Evolutionary conservation across 2,113 vertebrate genomes (phyloP).

Genomic region (Malaclemys terrapin): DNA sequence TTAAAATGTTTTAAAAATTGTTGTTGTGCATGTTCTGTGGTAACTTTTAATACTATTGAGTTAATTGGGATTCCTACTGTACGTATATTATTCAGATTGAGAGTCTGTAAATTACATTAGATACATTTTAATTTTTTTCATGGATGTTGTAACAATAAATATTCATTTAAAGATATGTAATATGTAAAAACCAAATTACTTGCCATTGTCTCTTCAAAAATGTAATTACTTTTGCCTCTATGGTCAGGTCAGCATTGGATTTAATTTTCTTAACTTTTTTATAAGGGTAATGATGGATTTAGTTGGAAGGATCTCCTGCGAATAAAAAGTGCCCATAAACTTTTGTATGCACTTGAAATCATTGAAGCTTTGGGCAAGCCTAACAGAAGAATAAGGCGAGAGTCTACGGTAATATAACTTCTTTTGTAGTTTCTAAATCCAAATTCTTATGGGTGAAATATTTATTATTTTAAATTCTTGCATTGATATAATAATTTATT

Average conservation of each 20-base stretch:
- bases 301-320: constrained; percentile 97
- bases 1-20: background rate
- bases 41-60: background rate
- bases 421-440: background rate
- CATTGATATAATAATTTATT: background rate
- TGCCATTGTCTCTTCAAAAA: background rate
- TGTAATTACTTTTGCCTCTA: background rate
- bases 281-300: constrained; percentile 89
- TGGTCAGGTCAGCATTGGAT: background rate
- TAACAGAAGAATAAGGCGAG: constrained; percentile 94
- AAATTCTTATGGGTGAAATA: background rate
- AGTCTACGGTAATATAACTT: constrained; percentile 89
- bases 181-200: background rate
- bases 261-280: constrained; percentile 6
- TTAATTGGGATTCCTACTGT: background rate
- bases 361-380: constrained; percentile 98
- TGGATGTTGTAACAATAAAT: background rate
- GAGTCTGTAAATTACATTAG: background rate
- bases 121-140: background rate
- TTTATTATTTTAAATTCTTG: background rate
- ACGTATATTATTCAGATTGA: background rate
- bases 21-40: background rate
- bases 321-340: constrained; percentile 98
- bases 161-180: background rate
- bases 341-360: constrained; percentile 97